A percentile compares a stretch with the other conserved stretches of the same genome.
phyloP scores from a whole-genome alignment of 1,140 invertebrate genomes.

The Meloidogyne exigua region DNA sequence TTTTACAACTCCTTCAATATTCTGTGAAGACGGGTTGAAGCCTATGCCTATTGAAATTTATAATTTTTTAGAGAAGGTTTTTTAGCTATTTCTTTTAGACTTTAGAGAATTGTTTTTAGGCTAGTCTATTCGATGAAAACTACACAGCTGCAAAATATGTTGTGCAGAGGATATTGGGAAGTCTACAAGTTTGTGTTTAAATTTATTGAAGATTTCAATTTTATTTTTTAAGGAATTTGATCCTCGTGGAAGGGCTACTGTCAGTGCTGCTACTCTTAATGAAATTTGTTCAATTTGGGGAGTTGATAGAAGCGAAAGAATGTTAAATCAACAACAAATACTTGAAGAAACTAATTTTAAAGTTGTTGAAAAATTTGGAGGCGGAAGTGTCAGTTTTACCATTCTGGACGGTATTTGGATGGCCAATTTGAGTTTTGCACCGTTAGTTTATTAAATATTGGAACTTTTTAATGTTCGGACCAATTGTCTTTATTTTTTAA shows the following conservation, averaged over 20 bases:
- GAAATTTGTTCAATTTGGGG: constrained; percentile 59
- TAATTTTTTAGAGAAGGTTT: constrained; percentile 67
- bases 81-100: constrained; percentile 39
- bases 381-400: constrained; percentile 3
- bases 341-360: constrained; percentile 13
- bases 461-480: constrained; percentile 1
- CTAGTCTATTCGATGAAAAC: constrained; percentile 65
- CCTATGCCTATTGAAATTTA: constrained; percentile 79
- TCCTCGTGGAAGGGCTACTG: constrained; percentile 55
- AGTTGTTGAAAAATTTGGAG: constrained; percentile 23
- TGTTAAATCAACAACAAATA: constrained; percentile 14
- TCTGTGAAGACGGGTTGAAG: constrained; percentile 70
- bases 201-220: too few species aligned
- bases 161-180: constrained; percentile 66
- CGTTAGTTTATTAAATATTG: constrained; percentile 33
- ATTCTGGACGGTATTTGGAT: constrained; percentile 27
- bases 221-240: constrained; percentile 55
- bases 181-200: constrained; percentile 61
- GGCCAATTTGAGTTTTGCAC: constrained; percentile 51
- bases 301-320: constrained; percentile 21
- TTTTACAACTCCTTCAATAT: constrained; percentile 90
- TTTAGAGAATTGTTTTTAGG: constrained; percentile 47
- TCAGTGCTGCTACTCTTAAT: constrained; percentile 48
- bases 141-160: constrained; percentile 67
- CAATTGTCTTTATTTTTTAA: neutral